Base-by-base conservation (phyloP, 2,888 invertebrate genomes). In the Acronicta leporina region DNA sequence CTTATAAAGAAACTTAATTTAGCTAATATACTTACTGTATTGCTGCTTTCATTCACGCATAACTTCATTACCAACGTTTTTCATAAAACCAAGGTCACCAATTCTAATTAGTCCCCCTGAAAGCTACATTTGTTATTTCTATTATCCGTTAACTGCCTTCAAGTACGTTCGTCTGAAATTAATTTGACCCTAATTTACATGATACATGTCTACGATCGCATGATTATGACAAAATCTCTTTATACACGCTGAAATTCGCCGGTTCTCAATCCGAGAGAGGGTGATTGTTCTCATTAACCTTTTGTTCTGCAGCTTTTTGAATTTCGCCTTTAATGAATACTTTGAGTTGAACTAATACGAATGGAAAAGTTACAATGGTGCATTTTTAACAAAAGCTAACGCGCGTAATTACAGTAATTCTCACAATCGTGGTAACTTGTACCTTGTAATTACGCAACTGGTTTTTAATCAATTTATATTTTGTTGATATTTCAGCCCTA, bases 171-270 rank as follows among this genome's bases (percentile, higher is more conserved):
- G 58, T 49, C 41, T 38, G 48, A 57, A 55, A 64, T 77, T 64
- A 74, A 74, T 71, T 54, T 75, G 56, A 71, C 65, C 68, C 61
- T 71, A 50, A 71, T 68, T 68, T 65, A 63, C 60, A 77, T 68
- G 61, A 63, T 68, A 71, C 68, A 63, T 46, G 58, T 61, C 44
- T 60, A 65, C 58, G 35, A 63, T 56, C 51, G 38, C 40, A 53
- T 55, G 57, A 43, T 59, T 67, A 48, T 71, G 63, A 56, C 67
- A 65, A 62, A 59, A 65, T 72, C 35, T 41, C 58, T 69, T 59
- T 59, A 58, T 74, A 63, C 27, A 54, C 57, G 42, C 47, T 46
- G 25, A 54, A 66, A 59, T 63, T 57, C 20, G 44, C 64, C 42
- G 58, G 68, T 44, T 54, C 56, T 62, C 57, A 11, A 53, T 54